phyloP scores from a whole-genome alignment of 2,113 vertebrate genomes.

The Cryptotis parvus region DNA sequence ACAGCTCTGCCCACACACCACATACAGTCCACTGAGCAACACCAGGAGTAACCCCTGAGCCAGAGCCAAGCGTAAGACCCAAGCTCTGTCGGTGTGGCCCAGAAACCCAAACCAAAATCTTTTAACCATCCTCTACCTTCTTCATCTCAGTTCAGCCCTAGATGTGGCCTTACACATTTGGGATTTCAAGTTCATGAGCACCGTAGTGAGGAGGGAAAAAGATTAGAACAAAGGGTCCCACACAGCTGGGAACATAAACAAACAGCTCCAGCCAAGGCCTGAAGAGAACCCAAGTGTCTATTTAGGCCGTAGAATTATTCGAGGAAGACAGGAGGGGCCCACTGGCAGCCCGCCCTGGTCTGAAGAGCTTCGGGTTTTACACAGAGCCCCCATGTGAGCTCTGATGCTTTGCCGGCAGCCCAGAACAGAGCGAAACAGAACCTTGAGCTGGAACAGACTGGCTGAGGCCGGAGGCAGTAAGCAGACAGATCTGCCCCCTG shows the following conservation, averaged over 20 bases:
- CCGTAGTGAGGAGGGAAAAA: no score
- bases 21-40: no score
- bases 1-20: no score
- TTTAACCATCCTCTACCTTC: not conserved
- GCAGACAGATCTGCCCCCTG: no score
- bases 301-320: not conserved
- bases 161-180: not conserved
- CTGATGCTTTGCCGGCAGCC: no score
- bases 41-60: no score
- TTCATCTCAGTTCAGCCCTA: not conserved
- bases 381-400: not conserved
- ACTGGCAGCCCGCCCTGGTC: no score
- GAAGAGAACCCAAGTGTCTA: fast-evolving
- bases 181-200: not conserved
- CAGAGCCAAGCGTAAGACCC: no score
- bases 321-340: not conserved
- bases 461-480: no score
- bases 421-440: no score
- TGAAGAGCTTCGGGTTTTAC: not conserved
- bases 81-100: no score
- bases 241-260: not conserved
- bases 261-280: not conserved
- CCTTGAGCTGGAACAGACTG: no score
- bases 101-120: not conserved
- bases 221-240: not conserved